phyloP scores from a whole-genome alignment of 2,888 invertebrate species.

The Catocala fraxini region DNA sequence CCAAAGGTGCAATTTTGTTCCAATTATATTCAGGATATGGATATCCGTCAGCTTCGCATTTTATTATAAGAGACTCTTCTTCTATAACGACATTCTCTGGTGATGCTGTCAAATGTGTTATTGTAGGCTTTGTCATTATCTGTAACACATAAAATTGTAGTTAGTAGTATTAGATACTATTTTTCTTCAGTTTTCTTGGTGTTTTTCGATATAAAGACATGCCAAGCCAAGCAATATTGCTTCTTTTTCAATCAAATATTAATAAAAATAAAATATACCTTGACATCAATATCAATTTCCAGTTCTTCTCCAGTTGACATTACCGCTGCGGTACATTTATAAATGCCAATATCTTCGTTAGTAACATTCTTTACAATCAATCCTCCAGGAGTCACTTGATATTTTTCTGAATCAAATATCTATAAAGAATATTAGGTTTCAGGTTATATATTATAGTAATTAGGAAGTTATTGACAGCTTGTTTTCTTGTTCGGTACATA shows the following conservation, averaged over 20 bases:
- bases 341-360: constrained; percentile 54
- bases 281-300: constrained; percentile 52
- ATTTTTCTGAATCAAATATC: constrained; percentile 60
- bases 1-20: constrained; percentile 62
- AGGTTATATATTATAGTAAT: too few relatives aligned
- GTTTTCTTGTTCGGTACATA: too few relatives aligned
- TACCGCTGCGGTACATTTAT: constrained; percentile 57
- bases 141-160: constrained; percentile 32
- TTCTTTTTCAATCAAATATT: too few relatives aligned
- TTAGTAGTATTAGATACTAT: not conserved
- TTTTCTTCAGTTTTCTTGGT: too few relatives aligned
- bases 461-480: too few relatives aligned
- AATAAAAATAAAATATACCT: constrained; percentile 29
- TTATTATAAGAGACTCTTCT: constrained; percentile 61
- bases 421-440: constrained; percentile 17
- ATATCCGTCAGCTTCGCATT: constrained; percentile 69
- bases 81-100: constrained; percentile 56
- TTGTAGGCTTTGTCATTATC: constrained; percentile 68
- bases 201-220: too few relatives aligned
- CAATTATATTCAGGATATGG: constrained; percentile 70
- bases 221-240: too few relatives aligned
- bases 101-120: constrained; percentile 59
- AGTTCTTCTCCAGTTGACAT: constrained; percentile 52
- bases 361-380: constrained; percentile 55
- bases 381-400: constrained; percentile 58